Base-by-base conservation (phyloP, 2,888 invertebrate species). In the Drosophila koepferae region DNA sequence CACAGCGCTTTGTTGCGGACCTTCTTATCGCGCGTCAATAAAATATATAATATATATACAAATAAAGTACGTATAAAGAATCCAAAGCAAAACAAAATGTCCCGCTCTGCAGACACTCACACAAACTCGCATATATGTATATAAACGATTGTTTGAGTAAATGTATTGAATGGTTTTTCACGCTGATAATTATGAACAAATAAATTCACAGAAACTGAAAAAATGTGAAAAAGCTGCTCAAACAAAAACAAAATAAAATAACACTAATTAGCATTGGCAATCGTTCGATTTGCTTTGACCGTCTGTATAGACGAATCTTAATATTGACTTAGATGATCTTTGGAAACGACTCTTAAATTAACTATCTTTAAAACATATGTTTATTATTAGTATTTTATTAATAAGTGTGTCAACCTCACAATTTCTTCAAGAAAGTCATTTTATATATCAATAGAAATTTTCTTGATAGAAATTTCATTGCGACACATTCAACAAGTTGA, bases 51-150 rank as follows among this genome's bases (percentile, higher is more conserved):
- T 51, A 51, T 36, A 51, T 34, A 34, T 40, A 49, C 14, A 49
- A 51, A 54, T 28, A 20, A 38, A 59, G 28, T 54, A 56, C 31
- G 43, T 65, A 69, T 58, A 40, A 61, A 48, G 48, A 82, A 56
- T 58, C 54, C n/a, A 66, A 70, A 70, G 73, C 83, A 82, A 87
- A 88, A 88, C 83, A 87, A 87, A 79, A 70, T 67, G 75, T 49
- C 41, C 28, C 60, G 72, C 66, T 69, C 68, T 69, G 66, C 84
- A 76, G 71, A 62, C 62, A 63, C 48, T 41, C 49, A 18, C 43
- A 58, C 34, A 20, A n/a, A 41, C n/a, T 9, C 70, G 58, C 61
- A 67, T 46, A 20, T 14, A 51, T 7, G 2, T 16, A n/a, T 36
- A 38, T 14, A 53, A 9, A 36, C 23, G 34, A 23, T 31, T 28